These are phyloP conservation scores for Rotaria sp. DNA, from an alignment of 2,888 invertebrate genomes.

Conservation along the genomic window DNA sequence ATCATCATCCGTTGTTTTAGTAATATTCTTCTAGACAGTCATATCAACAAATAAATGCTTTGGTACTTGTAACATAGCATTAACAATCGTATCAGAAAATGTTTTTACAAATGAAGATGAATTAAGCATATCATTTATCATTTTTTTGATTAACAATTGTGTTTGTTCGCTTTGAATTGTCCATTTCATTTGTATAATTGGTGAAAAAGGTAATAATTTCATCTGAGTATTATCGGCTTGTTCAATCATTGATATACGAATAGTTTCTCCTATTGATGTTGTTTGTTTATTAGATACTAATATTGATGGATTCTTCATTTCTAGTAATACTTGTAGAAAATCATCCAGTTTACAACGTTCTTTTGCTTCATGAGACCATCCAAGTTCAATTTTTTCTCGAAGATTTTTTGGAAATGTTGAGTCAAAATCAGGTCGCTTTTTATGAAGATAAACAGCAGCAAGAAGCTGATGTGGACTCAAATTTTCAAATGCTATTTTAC, in stretches of 20 bases:
- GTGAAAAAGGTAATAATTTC: constrained; percentile 4
- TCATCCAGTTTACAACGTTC: constrained; percentile 23
- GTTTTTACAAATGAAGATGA: background rate
- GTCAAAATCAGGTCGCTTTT: background rate
- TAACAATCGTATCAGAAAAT: background rate
- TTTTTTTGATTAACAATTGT: background rate
- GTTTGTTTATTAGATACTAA: background rate
- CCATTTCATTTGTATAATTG: constrained; percentile 12
- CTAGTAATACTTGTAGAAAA: background rate
- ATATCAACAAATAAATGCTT: constrained; percentile 11
- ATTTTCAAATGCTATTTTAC: constrained; percentile 1
- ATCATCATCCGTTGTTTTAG: background rate
- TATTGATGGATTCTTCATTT: background rate
- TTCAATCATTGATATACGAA: background rate
- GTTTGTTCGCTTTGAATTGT: background rate
- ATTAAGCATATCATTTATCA: background rate
- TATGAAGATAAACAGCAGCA: background rate
- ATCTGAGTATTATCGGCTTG: background rate
- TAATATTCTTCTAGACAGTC: background rate
- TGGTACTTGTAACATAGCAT: constrained; percentile 27
- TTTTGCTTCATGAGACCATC: background rate
- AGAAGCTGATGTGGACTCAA: background rate
- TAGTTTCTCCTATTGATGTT: background rate
- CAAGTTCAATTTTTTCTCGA: constrained; percentile 20
- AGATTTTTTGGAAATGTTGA: background rate